Evolutionary conservation across 2,888 invertebrate species (phyloP).

Genomic region (Serripes groenlandicus): DNA sequence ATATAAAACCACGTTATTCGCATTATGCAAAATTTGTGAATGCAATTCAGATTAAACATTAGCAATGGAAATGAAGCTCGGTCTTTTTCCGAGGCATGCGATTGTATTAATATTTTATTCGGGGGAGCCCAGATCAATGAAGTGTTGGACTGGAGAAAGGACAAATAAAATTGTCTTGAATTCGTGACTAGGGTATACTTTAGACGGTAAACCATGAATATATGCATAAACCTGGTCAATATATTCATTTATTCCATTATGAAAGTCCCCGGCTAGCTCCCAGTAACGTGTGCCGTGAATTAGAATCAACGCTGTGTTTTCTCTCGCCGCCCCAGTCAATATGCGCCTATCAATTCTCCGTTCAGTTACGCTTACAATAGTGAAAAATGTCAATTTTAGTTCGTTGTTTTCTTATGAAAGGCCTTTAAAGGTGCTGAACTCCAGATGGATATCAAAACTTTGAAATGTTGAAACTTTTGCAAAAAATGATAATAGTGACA

Average conservation of each 20-base stretch:
- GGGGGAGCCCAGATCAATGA: slow-evolving; percentile 62
- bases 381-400: too few relatives aligned
- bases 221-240: slow-evolving; percentile 68
- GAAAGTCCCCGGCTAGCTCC: slow-evolving; percentile 29
- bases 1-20: slow-evolving; percentile 67
- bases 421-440: too few relatives aligned
- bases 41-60: slow-evolving; percentile 70
- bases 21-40: slow-evolving; percentile 71
- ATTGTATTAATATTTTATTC: slow-evolving; percentile 73
- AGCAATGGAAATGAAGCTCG: slow-evolving; percentile 69
- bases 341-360: too few relatives aligned
- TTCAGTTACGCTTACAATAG: too few relatives aligned
- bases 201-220: slow-evolving; percentile 65
- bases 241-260: slow-evolving; percentile 69
- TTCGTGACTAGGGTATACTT: slow-evolving; percentile 71
- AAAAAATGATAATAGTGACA: too few relatives aligned
- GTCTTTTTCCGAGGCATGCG: slow-evolving; percentile 63
- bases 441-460: too few relatives aligned
- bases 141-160: slow-evolving; percentile 57
- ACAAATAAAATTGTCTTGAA: slow-evolving; percentile 68
- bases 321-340: too few relatives aligned
- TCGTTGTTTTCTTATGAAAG: too few relatives aligned
- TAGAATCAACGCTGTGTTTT: slow-evolving; percentile 64
- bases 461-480: too few relatives aligned
- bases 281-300: slow-evolving; percentile 64